These are phyloP conservation scores for Pheosia gnoma DNA, from an alignment of 2,888 invertebrate genomes.

Conservation along the genomic window DNA sequence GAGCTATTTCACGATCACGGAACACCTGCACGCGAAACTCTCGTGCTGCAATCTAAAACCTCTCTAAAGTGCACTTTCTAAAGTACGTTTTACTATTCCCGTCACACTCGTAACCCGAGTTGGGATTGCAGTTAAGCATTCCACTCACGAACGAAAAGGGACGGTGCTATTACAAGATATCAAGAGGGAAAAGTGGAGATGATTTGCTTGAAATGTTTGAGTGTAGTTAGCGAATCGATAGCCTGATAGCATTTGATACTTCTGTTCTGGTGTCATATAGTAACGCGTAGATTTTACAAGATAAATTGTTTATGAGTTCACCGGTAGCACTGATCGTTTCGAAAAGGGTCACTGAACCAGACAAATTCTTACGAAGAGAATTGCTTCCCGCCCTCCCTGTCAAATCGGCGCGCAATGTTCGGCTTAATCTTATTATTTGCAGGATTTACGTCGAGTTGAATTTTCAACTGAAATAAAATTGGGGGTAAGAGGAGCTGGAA, in stretches of 20 bases:
- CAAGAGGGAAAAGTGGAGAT: constrained; percentile 54
- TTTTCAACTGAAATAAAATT: constrained; percentile 56
- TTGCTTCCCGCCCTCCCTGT: constrained; percentile 54
- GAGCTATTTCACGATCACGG: constrained; percentile 54
- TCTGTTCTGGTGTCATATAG: constrained; percentile 43
- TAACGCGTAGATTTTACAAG: constrained; percentile 57
- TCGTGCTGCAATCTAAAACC: constrained; percentile 55
- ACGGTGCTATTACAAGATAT: constrained; percentile 51
- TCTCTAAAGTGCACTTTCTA: constrained; percentile 60
- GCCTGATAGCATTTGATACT: constrained; percentile 56
- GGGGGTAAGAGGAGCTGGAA: constrained; percentile 44
- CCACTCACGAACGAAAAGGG: constrained; percentile 58
- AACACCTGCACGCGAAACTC: constrained; percentile 54
- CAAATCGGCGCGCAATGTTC: constrained; percentile 55
- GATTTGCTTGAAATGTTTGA: constrained; percentile 48
- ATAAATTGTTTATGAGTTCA: constrained; percentile 66
- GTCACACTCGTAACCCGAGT: constrained; percentile 46
- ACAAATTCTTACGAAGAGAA: constrained; percentile 65
- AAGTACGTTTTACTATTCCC: constrained; percentile 59
- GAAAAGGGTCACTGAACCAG: constrained; percentile 69
- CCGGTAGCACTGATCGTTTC: constrained; percentile 50
- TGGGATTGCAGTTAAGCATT: constrained; percentile 63
- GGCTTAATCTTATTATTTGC: constrained; percentile 67
- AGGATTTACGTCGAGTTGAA: constrained; percentile 57
- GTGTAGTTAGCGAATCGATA: constrained; percentile 60